A percentile compares a stretch with the other conserved stretches of the same genome.
These are phyloP conservation scores for Clangula hyemalis DNA, from an alignment of 2,797 vertebrate genomes.

Conservation along the genomic window DNA sequence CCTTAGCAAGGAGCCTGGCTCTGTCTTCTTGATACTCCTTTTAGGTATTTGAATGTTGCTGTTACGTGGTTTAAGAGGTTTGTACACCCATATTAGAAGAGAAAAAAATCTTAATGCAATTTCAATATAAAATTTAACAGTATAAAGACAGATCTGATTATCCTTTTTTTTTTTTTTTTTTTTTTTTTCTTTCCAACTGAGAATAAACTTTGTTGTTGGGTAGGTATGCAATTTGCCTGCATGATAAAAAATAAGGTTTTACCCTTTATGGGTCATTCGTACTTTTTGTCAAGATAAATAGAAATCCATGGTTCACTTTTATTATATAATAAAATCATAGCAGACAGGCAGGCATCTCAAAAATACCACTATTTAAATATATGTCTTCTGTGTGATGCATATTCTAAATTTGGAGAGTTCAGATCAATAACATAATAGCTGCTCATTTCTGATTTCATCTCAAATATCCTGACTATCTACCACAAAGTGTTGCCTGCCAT, in stretches of 20 bases:
- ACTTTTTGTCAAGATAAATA: not conserved
- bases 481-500: accelerated
- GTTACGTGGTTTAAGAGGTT: not conserved
- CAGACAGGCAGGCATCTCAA: not conserved
- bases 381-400: not conserved
- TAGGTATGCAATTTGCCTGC: not conserved
- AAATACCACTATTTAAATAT: not conserved
- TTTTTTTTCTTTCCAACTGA: not conserved
- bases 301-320: not conserved
- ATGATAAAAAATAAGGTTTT: not conserved
- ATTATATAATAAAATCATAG: not conserved
- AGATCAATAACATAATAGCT: not conserved
- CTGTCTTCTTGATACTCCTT: not conserved
- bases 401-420: not conserved
- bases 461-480: not conserved
- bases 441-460: not conserved
- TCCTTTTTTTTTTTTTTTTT: no score
- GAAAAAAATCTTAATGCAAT: not conserved
- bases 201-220: not conserved
- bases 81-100: not conserved
- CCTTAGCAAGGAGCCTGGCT: not conserved
- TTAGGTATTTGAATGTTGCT: not conserved
- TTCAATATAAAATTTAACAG: not conserved
- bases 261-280: not conserved
- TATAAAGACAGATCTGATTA: not conserved